Evolutionary conservation across 1,140 invertebrate genomes (phyloP), one percentile per base, ranked within the genome.

Genomic region (Lineus longissimus): DNA sequence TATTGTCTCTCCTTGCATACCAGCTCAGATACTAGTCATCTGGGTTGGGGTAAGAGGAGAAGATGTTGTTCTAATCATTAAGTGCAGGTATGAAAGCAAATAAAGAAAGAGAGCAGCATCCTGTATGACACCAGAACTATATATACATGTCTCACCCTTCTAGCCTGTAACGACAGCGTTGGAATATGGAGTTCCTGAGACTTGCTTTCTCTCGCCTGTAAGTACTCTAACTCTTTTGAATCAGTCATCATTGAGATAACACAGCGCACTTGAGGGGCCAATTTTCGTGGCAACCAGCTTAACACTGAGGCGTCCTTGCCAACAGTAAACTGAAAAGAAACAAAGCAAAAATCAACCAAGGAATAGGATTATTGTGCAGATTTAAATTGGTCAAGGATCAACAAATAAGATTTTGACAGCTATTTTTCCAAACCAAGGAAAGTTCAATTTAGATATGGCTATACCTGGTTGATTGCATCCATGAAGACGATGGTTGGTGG

Each of bases 391-490:
- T n/a, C n/a, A n/a, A n/a, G n/a, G n/a, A n/a, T n/a, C n/a, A n/a
- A n/a, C n/a, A n/a, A n/a, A n/a, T n/a, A n/a, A n/a, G n/a, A n/a
- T n/a, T n/a, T n/a, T n/a, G n/a, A n/a, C n/a, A n/a, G n/a, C n/a
- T n/a, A n/a, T n/a, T n/a, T n/a, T n/a, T n/a, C n/a, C n/a, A n/a
- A n/a, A n/a, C n/a, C n/a, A n/a, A 1, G n/a, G 13, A 19, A 6
- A 17, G n/a, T 29, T 27, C 27, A 57, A 6, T 6, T 63, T 15
- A 47, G 19, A 60, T 55, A 55, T 17, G 9, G 25, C 51, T 55
- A 55, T 47, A 80, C 77, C 70, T 80, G 78, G 64, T 80, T 77
- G 13, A 78, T 63, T 22, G 75, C 76, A 69, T 80, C 78, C 15
- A 80, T 69, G 65, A 79, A 70, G 41, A 80, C 70, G 54, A 80